phyloP scores from a whole-genome alignment of 2,888 invertebrate genomes.

The Hirtodrosophila alboralis region DNA sequence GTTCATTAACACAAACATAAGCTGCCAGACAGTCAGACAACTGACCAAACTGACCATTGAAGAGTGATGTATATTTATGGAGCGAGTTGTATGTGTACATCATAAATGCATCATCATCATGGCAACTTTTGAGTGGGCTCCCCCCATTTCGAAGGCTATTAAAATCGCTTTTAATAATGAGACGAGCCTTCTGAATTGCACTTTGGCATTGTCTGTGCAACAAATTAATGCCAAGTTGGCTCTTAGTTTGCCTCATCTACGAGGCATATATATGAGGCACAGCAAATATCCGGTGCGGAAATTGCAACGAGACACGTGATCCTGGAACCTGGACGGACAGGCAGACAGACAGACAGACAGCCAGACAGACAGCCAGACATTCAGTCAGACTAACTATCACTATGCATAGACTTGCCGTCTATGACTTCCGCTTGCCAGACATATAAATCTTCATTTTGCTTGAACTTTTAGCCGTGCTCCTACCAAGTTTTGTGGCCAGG shows the following conservation, averaged over 20 bases:
- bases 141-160: slow-evolving; percentile 53
- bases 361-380: slow-evolving; percentile 2
- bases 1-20: slow-evolving; percentile 78
- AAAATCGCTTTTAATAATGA: slow-evolving; percentile 61
- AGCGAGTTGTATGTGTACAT: slow-evolving; percentile 24
- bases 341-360: neutral
- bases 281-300: slow-evolving; percentile 75
- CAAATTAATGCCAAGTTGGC: slow-evolving; percentile 74
- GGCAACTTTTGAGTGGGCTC: slow-evolving; percentile 15
- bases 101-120: slow-evolving; percentile 48
- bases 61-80: slow-evolving; percentile 9
- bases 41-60: slow-evolving; percentile 18
- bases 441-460: slow-evolving; percentile 77
- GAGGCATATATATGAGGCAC: slow-evolving; percentile 26
- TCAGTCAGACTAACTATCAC: slow-evolving; percentile 27
- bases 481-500: slow-evolving; percentile 51
- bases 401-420: slow-evolving; percentile 52
- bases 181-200: slow-evolving; percentile 25
- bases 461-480: slow-evolving; percentile 63
- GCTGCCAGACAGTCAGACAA: slow-evolving; percentile 53
- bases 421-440: slow-evolving; percentile 74
- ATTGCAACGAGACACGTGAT: slow-evolving; percentile 78
- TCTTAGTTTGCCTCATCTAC: slow-evolving; percentile 49
- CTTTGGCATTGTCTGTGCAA: slow-evolving; percentile 54
- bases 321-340: slow-evolving; percentile 29